Evolutionary conservation across 1,140 invertebrate genomes (phyloP).

Genomic region (Drosophila pectinifera): DNA sequence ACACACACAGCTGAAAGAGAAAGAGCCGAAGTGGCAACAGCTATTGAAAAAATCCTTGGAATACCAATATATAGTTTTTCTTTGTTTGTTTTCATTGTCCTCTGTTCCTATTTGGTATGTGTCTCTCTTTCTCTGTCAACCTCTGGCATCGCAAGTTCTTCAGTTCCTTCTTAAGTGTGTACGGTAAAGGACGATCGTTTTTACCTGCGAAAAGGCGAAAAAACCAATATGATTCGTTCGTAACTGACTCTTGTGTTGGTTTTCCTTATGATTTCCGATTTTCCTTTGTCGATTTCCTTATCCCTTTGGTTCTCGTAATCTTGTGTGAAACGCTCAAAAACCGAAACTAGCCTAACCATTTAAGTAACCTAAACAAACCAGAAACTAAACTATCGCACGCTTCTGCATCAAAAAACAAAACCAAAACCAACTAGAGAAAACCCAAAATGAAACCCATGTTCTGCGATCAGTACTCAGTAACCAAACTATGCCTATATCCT

Average conservation of each 20-base stretch:
- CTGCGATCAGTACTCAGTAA: slow-evolving; percentile 76
- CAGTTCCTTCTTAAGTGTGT: no score
- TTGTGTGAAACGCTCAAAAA: slow-evolving; percentile 80
- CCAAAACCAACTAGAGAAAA: slow-evolving; percentile 39
- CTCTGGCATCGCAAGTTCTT: slow-evolving; percentile 38
- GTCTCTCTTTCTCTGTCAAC: slow-evolving; percentile 50
- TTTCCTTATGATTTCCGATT: slow-evolving; percentile 15
- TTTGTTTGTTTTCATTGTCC: slow-evolving; percentile 34
- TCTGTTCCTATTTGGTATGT: slow-evolving; percentile 35
- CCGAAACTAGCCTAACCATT: slow-evolving; percentile 78
- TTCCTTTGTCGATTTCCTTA: slow-evolving; percentile 39
- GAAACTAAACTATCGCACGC: slow-evolving; percentile 81
- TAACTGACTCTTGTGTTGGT: slow-evolving; percentile 28
- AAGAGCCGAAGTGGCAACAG: slow-evolving; percentile 18
- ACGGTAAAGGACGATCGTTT: slow-evolving; percentile 16
- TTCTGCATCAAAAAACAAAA: slow-evolving; percentile 75
- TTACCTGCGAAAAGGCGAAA: slow-evolving; percentile 22
- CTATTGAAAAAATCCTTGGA: slow-evolving; percentile 43
- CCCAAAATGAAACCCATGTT: slow-evolving; percentile 68
- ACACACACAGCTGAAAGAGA: slow-evolving; percentile 50
- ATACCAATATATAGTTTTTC: slow-evolving; percentile 19
- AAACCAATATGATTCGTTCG: slow-evolving; percentile 34
- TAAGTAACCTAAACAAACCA: slow-evolving; percentile 70
- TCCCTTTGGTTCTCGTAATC: slow-evolving; percentile 64
- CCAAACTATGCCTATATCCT: slow-evolving; percentile 67